Percentiles rank a stretch among this genome's conserved stretches.
These are phyloP conservation scores for Amphiura filiformis DNA, from an alignment of 35 echinoderm and acorn worm genomes.

Conservation along the genomic window DNA sequence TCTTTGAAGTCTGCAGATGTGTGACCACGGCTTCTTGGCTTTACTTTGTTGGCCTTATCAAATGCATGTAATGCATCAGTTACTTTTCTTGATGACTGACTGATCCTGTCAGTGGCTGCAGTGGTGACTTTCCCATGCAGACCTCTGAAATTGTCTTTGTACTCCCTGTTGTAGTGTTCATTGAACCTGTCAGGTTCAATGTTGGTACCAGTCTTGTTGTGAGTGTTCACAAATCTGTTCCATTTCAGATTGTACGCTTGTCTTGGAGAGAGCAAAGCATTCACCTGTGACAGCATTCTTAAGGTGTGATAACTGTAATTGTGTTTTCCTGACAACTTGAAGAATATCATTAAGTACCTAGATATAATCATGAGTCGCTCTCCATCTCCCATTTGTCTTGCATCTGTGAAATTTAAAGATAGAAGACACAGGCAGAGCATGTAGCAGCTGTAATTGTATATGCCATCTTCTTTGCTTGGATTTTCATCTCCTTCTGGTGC, in stretches of 20 bases:
- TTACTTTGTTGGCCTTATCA: background rate
- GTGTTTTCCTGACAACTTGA: conserved; percentile 40
- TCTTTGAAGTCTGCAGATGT: background rate
- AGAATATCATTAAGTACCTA: conserved; percentile 59
- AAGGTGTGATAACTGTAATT: conserved; percentile 56
- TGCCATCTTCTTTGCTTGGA: conserved; percentile 31
- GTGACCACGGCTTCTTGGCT: background rate
- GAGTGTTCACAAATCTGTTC: conserved; percentile 53
- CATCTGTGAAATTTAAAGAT: conserved; percentile 46
- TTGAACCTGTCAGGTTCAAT: conserved; percentile 39
- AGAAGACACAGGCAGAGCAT: conserved; percentile 38
- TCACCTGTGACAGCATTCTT: conserved; percentile 40
- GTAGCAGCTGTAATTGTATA: conserved; percentile 56
- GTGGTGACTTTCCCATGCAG: conserved; percentile 42
- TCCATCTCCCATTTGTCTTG: conserved; percentile 48
- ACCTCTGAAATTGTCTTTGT: conserved; percentile 43
- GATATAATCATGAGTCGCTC: conserved; percentile 27
- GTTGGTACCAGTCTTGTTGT: conserved; percentile 24
- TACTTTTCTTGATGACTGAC: background rate
- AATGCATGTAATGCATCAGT: background rate
- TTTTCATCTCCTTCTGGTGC: background rate
- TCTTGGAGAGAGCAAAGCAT: conserved; percentile 30
- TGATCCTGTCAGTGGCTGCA: conserved; percentile 27
- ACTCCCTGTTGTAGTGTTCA: conserved; percentile 52
- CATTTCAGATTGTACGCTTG: conserved; percentile 44